Evolutionary conservation across 2,888 invertebrate species (phyloP).

Genomic region (Alsophila aescularia): DNA sequence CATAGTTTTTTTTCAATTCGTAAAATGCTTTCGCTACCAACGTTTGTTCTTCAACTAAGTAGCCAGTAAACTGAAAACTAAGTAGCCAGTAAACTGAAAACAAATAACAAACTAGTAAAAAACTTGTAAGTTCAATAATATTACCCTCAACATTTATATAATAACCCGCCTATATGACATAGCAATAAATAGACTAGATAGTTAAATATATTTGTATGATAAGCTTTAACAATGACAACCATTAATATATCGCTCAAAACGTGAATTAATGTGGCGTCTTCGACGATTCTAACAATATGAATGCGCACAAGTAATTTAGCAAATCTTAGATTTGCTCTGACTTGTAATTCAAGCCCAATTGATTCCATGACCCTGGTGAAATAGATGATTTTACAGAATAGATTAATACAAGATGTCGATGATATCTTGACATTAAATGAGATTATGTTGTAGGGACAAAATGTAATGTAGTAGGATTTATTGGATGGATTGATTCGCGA

Average conservation of each 20-base stretch:
- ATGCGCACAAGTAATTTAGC: conserved; percentile 59
- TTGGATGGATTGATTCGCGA: too few species aligned
- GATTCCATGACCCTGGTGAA: conserved; percentile 16
- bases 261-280: conserved; percentile 28
- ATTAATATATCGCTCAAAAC: conserved; percentile 36
- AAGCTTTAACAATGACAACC: conserved; percentile 37
- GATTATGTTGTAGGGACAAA: neutral
- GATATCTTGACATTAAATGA: conserved; percentile 11
- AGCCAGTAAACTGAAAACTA: conserved; percentile 18
- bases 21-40: conserved; percentile 44
- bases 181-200: conserved; percentile 83
- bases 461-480: too few species aligned
- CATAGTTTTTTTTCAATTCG: conserved; percentile 48
- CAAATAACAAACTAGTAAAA: conserved; percentile 39
- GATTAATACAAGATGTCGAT: conserved; percentile 14
- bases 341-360: conserved; percentile 31
- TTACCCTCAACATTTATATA: conserved; percentile 71
- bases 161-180: conserved; percentile 83
- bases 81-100: conserved; percentile 25
- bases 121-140: conserved; percentile 58
- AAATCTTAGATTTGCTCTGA: conserved; percentile 37
- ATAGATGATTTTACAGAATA: conserved; percentile 29
- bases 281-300: conserved; percentile 39
- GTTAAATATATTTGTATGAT: conserved; percentile 63
- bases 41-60: conserved; percentile 32